These are phyloP conservation scores for Buceros bicornis DNA, from an alignment of 2,797 vertebrate genomes.

Conservation along the genomic window DNA sequence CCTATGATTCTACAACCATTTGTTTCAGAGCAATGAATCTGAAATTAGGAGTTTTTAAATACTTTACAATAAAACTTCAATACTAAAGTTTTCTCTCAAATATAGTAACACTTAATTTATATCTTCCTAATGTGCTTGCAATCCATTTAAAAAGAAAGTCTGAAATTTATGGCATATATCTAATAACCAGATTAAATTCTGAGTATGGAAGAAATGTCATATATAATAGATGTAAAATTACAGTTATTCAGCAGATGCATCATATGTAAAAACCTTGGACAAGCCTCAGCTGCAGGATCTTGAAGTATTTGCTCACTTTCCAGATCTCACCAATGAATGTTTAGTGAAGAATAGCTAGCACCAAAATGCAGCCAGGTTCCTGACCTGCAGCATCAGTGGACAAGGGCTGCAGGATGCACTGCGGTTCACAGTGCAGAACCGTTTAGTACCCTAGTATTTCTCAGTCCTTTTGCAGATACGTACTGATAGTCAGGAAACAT, in stretches of 20 bases:
- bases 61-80: conserved; percentile 36
- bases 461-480: neutral
- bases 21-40: conserved; percentile 39
- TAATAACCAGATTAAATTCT: conserved; percentile 28
- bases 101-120: conserved; percentile 39
- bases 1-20: conserved; percentile 37
- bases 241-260: neutral
- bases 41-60: conserved; percentile 54
- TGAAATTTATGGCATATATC: conserved; percentile 17
- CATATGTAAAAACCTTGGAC: neutral
- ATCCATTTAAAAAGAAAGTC: conserved; percentile 35
- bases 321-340: neutral
- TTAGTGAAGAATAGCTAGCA: neutral
- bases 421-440: neutral
- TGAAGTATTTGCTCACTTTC: neutral
- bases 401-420: neutral
- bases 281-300: neutral
- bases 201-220: neutral
- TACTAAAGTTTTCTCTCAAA: conserved; percentile 45
- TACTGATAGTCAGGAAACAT: neutral
- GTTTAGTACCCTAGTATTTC: neutral
- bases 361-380: neutral
- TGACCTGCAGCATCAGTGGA: neutral
- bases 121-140: conserved; percentile 43
- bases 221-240: conserved; percentile 28